Percentiles rank a stretch among this genome's conserved stretches.
Evolutionary conservation across 2,113 vertebrate species (phyloP).

Genomic region (Pimephales promelas): DNA sequence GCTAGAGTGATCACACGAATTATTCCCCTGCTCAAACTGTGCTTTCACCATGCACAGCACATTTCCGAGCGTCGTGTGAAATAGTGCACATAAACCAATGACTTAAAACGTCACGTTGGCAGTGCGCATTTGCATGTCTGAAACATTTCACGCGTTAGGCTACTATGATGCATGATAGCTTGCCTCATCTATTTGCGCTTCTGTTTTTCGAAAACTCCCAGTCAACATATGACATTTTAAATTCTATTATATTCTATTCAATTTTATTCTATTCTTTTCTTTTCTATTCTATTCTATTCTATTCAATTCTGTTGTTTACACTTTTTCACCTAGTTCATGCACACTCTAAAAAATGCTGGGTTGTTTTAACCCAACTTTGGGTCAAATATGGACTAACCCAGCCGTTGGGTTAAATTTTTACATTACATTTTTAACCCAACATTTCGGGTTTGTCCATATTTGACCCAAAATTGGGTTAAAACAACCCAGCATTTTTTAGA

Average conservation of each 20-base stretch:
- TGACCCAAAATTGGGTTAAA: no score
- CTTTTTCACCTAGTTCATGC: neutral
- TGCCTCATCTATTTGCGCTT: slow-evolving; percentile 62
- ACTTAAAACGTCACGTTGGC: slow-evolving; percentile 93
- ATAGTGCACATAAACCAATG: slow-evolving; percentile 99
- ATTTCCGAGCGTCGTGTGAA: slow-evolving; percentile 95
- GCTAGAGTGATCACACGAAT: slow-evolving; percentile 96
- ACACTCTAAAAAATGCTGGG: no score
- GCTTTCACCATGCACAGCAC: slow-evolving; percentile 85
- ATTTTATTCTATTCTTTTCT: neutral
- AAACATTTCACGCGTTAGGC: slow-evolving; percentile 80
- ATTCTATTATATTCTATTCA: neutral
- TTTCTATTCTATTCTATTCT: neutral
- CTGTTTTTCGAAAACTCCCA: neutral
- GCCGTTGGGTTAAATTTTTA: no score
- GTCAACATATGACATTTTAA: neutral
- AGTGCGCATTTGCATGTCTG: slow-evolving; percentile 94
- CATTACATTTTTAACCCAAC: no score
- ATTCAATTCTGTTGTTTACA: neutral
- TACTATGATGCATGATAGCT: slow-evolving; percentile 97
- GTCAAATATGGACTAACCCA: no score
- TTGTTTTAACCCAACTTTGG: no score
- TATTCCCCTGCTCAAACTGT: slow-evolving; percentile 93
- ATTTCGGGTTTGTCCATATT: no score
- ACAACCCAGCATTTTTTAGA: no score